Evolutionary conservation across 2,113 vertebrate genomes (phyloP).

Genomic region (Romanogobio albipinnatus): DNA sequence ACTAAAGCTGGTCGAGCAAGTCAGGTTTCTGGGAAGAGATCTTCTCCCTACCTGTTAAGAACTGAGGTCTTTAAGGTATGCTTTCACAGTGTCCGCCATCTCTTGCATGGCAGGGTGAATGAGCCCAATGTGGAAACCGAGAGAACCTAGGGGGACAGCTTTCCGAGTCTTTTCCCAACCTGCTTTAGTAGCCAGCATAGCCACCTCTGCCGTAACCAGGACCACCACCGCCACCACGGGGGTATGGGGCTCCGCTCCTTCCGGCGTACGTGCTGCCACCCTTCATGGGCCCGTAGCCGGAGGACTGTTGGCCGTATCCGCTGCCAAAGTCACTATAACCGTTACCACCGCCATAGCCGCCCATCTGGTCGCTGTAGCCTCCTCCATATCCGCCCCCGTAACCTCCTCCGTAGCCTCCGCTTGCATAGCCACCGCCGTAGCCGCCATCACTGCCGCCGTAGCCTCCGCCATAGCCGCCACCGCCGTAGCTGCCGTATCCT

Average conservation of each 20-base stretch:
- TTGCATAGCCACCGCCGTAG: constrained; percentile 52
- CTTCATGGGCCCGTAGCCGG: constrained; percentile 85
- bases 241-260: constrained; percentile 80
- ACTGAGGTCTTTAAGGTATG: constrained; percentile 54
- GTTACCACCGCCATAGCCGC: constrained; percentile 82
- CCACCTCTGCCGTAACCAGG: constrained; percentile 53
- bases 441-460: constrained; percentile 53
- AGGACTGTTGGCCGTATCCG: constrained; percentile 83
- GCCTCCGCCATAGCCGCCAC: constrained; percentile 57
- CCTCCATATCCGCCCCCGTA: constrained; percentile 68
- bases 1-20: constrained; percentile 52
- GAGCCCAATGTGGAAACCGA: constrained; percentile 40
- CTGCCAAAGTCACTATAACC: constrained; percentile 85
- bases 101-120: constrained; percentile 42
- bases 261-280: constrained; percentile 77
- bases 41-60: constrained; percentile 63
- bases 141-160: constrained; percentile 25
- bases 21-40: constrained; percentile 57
- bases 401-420: constrained; percentile 68
- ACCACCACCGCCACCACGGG: constrained; percentile 80
- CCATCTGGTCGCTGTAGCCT: constrained; percentile 80
- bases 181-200: constrained; percentile 56
- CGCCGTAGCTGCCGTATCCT: constrained; percentile 56
- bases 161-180: constrained; percentile 33
- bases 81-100: constrained; percentile 55